Evolutionary conservation across 2,888 invertebrate species (phyloP).

Genomic region (Caenorhabditis doughertyi): DNA sequence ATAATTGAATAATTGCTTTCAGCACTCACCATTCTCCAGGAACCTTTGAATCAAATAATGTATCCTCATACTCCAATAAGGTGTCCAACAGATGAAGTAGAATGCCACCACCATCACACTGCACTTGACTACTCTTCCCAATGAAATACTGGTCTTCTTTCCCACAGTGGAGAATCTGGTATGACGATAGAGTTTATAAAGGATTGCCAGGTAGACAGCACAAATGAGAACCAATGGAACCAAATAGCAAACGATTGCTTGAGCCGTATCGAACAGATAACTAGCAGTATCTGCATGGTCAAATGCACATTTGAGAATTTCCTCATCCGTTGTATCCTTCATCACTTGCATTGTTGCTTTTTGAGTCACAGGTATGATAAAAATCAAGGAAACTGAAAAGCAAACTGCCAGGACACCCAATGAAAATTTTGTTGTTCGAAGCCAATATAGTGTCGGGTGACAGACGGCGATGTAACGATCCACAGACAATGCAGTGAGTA

Average conservation of each 20-base stretch:
- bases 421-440: conserved; percentile 79
- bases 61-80: conserved; percentile 79
- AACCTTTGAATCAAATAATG: conserved; percentile 40
- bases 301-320: conserved; percentile 72
- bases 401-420: conserved; percentile 72
- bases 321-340: conserved; percentile 49
- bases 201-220: conserved; percentile 79
- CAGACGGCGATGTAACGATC: conserved; percentile 76
- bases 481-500: conserved; percentile 79
- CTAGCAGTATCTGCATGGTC: conserved; percentile 30
- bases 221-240: conserved; percentile 78
- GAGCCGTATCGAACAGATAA: conserved; percentile 72
- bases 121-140: conserved; percentile 80
- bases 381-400: conserved; percentile 73
- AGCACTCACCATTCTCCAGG: conserved; percentile 28
- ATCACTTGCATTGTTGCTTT: conserved; percentile 61
- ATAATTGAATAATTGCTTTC: too few relatives aligned
- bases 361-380: conserved; percentile 77
- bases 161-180: conserved; percentile 74
- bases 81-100: conserved; percentile 83
- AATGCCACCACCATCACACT: conserved; percentile 82
- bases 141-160: conserved; percentile 76
- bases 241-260: conserved; percentile 77
- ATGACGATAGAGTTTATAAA: conserved; percentile 71
- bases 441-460: conserved; percentile 78